Evolutionary conservation across 2,888 invertebrate genomes (phyloP), one percentile per base, ranked within the genome.

Genomic region (Drosophila paucipuncta): DNA sequence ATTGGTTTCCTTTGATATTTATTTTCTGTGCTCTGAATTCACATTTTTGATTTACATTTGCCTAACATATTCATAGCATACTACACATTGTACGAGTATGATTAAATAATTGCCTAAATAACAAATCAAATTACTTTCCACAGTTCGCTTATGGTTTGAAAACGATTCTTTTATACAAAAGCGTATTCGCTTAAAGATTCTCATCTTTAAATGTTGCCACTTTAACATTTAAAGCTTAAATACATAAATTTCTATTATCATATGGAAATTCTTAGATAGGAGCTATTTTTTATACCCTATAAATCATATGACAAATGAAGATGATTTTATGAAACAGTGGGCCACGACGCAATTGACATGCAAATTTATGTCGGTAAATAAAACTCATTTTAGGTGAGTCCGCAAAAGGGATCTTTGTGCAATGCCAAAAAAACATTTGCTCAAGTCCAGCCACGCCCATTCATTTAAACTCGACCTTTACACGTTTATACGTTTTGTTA

Each of bases 391-490:
- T n/a, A 10, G 18, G 30, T n/a, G n/a, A 52, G 4, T 30, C 10
- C 6, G 6, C n/a, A 11, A n/a, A 30, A 52, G 50, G 59, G 55
- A 28, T 28, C 33, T 28, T 50, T 60, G 39, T 37, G 30, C 4
- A 28, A 47, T 25, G 4, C 4, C 22, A 25, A 25, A 47, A 57
- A 61, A 30, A 41, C 39, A 50, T 63, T 66, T 55, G 18, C 65
- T 49, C 16, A 52, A 61, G 57, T 59, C 43, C 52, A 33, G 75
- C 49, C 71, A 83, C 73, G 65, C 69, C 84, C 65, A 61, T 69
- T 63, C 41, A 76, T 75, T 71, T 73, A 61, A 54, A 57, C 47
- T 62, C 63, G 28, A 54, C 37, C 49, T 31, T 22, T 61, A 33
- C 37, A 54, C 53, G 53, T 53, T 22, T 60, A 33, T 43, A 54